These are phyloP conservation scores for Yponomeuta evonymella DNA, from an alignment of 2,888 invertebrate species.

Conservation along the genomic window DNA sequence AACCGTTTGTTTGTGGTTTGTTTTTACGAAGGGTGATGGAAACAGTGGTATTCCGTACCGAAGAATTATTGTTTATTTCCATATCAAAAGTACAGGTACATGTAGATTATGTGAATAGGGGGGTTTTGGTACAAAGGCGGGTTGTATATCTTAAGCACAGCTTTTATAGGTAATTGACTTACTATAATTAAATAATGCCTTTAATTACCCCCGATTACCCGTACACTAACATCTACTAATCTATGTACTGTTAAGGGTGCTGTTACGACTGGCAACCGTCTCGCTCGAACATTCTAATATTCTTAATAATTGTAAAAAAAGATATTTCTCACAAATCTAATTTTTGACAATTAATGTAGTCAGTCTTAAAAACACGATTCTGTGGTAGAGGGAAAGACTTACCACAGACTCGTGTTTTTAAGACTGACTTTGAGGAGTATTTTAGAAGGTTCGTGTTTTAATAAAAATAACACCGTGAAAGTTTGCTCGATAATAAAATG, in stretches of 20 bases:
- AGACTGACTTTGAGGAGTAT: too few relatives aligned
- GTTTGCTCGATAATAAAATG: too few relatives aligned
- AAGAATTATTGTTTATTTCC: not conserved
- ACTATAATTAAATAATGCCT: slow-evolving; percentile 15
- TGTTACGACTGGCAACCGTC: too few relatives aligned
- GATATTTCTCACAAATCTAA: too few relatives aligned
- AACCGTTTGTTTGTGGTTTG: not conserved
- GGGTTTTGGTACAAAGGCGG: not conserved
- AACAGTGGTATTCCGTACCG: not conserved
- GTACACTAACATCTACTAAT: not conserved
- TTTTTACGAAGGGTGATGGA: not conserved
- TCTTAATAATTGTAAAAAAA: too few relatives aligned
- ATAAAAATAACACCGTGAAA: too few relatives aligned
- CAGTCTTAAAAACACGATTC: too few relatives aligned
- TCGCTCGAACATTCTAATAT: too few relatives aligned
- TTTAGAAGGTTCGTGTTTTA: too few relatives aligned
- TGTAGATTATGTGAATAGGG: not conserved
- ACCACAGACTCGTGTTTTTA: too few relatives aligned
- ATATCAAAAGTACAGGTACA: not conserved
- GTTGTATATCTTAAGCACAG: not conserved
- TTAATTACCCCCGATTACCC: not conserved
- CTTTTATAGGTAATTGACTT: slow-evolving; percentile 20
- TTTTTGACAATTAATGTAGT: too few relatives aligned
- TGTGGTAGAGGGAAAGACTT: not conserved
- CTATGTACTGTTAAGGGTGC: too few relatives aligned